Base-by-base conservation (phyloP, 2,113 vertebrate genomes). In the Urocynchramus pylzowi region DNA sequence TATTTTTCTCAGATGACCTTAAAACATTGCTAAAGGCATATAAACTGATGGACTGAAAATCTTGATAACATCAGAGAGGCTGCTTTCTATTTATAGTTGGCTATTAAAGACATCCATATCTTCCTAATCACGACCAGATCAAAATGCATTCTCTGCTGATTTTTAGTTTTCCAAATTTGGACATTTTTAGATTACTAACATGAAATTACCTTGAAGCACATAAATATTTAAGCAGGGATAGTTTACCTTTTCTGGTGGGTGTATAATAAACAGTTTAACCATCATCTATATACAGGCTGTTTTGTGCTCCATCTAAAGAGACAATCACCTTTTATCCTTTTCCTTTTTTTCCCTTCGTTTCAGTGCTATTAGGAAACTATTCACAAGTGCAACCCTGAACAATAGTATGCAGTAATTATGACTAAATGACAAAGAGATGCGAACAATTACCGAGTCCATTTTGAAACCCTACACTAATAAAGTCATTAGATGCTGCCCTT, bases 401-500 rank as follows among this genome's bases (percentile, higher is more conserved):
- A 99, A 99, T 98, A 94, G 96, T 93, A 84, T 97, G 97, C 98
- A 98, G 98, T 99, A 99, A 99, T 99, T 99, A 99, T 99, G 99
- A 98, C 98, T 98, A 98, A 98, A 98, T 98, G 98, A 99, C 98
- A 98, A 99, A 99, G 98, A 98, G 98, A 98, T 98, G 98, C 91
- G 98, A 99, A 99, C 99, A 99, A 99, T 99, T 98, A 98, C 97
- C 71, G 94, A 98, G 98, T 97, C 98, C 98, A 97, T 98, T 98
- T 98, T 98, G 99, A 98, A 99, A 99, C 98, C 98, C 97, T 98
- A 99, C 98, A 98, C 98, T 98, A 99, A 99, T 98, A 98, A 99
- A 98, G 98, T 98, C 98, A 98, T 98, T 98, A 98, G 98, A 98
- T 98, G 98, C 98, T 98, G 98, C 98, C 98, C 98, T 97, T 98